Evolutionary conservation across 2,797 vertebrate species (phyloP).

Genomic region (Schizopygopsis malacanthus): DNA sequence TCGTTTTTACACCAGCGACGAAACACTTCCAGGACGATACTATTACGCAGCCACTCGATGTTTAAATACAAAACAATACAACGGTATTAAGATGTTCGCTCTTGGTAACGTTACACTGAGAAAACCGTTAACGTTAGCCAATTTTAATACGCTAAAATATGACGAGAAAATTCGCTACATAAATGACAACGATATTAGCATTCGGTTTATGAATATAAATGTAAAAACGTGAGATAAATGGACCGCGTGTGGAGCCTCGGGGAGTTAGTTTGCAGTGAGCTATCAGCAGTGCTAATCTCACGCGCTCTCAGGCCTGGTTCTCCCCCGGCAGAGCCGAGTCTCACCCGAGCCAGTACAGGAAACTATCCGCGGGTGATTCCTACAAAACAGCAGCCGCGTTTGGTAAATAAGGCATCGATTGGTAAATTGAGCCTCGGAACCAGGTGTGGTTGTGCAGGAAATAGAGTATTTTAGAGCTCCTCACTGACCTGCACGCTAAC

Average conservation of each 20-base stretch:
- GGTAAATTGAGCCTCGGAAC: slow-evolving; percentile 50
- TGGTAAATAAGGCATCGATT: background rate
- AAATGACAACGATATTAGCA: background rate
- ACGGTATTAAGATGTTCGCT: no score
- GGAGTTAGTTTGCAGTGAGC: background rate
- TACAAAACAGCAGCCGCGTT: slow-evolving; percentile 8
- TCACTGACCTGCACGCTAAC: slow-evolving; percentile 82
- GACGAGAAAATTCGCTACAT: background rate
- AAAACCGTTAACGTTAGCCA: background rate
- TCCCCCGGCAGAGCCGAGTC: slow-evolving; percentile 26
- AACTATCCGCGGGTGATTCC: slow-evolving; percentile 6
- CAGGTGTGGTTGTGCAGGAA: slow-evolving; percentile 66
- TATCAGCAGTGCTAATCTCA: slow-evolving; percentile 6
- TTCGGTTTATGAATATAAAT: background rate
- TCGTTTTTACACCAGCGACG: background rate
- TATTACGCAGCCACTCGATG: no score
- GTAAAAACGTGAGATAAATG: background rate
- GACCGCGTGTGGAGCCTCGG: background rate
- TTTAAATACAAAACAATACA: background rate
- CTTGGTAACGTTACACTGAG: background rate
- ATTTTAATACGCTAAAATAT: background rate
- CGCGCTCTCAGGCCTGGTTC: slow-evolving; percentile 49
- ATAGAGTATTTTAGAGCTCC: slow-evolving; percentile 74
- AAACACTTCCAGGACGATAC: background rate
- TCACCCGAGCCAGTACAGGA: background rate